Base-by-base conservation (phyloP, 2,888 invertebrate species). In the Venusia cambrica region DNA sequence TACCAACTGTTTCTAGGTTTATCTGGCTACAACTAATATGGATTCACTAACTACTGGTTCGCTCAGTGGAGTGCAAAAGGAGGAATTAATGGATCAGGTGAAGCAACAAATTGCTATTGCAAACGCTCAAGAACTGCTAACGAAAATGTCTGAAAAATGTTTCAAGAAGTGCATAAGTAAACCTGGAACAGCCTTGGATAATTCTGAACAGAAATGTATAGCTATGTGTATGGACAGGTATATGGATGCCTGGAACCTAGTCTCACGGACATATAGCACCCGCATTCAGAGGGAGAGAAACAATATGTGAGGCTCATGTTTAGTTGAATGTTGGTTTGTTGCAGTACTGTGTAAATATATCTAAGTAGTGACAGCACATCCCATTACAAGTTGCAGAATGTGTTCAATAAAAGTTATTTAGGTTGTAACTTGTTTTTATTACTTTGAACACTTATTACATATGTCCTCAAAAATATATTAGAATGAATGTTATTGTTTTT, bases 171-270 rank as follows among this genome's bases (percentile, higher is more conserved):
- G 98, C 77, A 92, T 98, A 57, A 84, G 83, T 30, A 97, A 96
- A 73, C 98, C 98, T 11, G 98, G 98, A 8, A 92, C 94, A 5
- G 92, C 95, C 1, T 73, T 98, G 51, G 97, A 96, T 72, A 94
- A 91, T 66, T 94, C 95, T 0, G 97, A 97, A 89, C 92, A 98
- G 92, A 97, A 97, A 92, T 98, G 98, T 73, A 91, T 98, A 54
- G 95, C 97, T 0, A 97, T 97, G 95, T 98, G 98, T 74, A 97
- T 98, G 97, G 98, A 98, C 77, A 90, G 98, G 63, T 99, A 96
- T 88, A 96, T 98, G 95, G 98, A 99, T 66, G 92, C 97, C 2
- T 97, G 96, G 94, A 96, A 97, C 79, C 85, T 97, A 32, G 96
- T 98, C 5, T 96, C 97, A 5, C 92, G 93, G 76, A 92, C 97